phyloP scores from a whole-genome alignment of 1,140 invertebrate genomes.

The Acyrthosiphon pisum region DNA sequence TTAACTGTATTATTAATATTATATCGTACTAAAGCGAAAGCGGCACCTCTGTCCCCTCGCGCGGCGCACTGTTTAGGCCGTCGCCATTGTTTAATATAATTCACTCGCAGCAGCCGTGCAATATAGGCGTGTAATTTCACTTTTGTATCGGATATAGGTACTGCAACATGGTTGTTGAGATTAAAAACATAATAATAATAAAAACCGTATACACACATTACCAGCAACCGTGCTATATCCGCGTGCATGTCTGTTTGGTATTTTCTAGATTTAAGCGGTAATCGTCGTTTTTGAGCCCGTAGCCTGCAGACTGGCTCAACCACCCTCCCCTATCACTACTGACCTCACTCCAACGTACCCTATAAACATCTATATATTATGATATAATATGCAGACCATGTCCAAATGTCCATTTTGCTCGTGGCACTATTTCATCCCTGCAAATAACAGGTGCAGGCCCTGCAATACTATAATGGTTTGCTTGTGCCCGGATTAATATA shows the following conservation, averaged over 20 bases:
- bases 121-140: neutral
- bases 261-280: neutral
- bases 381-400: neutral
- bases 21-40: neutral
- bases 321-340: too few relatives aligned
- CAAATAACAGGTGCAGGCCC: neutral
- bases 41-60: neutral
- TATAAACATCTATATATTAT: neutral
- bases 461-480: neutral
- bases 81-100: neutral
- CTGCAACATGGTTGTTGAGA: neutral
- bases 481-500: neutral
- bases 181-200: neutral
- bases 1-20: neutral
- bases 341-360: neutral
- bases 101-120: neutral
- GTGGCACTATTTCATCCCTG: neutral
- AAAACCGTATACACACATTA: neutral
- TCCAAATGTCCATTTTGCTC: neutral
- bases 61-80: neutral
- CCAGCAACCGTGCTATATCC: neutral
- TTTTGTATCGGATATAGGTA: neutral
- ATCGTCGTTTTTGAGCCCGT: neutral
- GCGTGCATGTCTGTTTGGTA: neutral
- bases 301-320: too few relatives aligned